phyloP scores from a whole-genome alignment of 2,113 vertebrate species.

The Excalfactoria chinensis region DNA sequence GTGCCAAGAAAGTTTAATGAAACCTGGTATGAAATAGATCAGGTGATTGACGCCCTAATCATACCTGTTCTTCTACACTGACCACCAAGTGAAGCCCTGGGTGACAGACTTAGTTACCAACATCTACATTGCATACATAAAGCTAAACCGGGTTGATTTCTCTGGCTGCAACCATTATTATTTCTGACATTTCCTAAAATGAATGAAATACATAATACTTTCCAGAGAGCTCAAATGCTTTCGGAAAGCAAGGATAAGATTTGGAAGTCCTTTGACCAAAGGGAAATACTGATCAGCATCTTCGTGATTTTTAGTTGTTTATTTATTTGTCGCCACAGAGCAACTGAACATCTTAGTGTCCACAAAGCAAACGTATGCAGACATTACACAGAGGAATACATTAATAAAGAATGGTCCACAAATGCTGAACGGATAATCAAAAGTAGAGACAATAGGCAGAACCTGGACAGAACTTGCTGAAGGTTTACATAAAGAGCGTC shows the following conservation, averaged over 20 bases:
- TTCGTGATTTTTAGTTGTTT: background rate
- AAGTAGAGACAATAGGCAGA: background rate
- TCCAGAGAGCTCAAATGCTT: background rate
- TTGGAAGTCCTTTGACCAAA: background rate
- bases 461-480: background rate
- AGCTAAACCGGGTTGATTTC: background rate
- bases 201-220: background rate
- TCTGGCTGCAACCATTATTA: background rate
- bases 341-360: background rate
- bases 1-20: conserved; percentile 19
- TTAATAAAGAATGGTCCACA: background rate
- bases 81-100: conserved; percentile 30
- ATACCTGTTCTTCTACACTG: conserved; percentile 32
- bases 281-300: background rate
- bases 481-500: background rate
- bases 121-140: conserved; percentile 1
- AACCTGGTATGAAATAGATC: conserved; percentile 28
- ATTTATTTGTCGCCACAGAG: background rate
- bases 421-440: background rate
- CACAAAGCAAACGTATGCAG: background rate
- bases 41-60: conserved; percentile 31
- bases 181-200: background rate
- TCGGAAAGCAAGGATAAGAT: background rate
- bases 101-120: conserved; percentile 13
- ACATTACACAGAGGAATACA: background rate